Evolutionary conservation across 2,113 vertebrate species (phyloP), one percentile per base, ranked within the genome.

Genomic region (Psephotus haematonotus): DNA sequence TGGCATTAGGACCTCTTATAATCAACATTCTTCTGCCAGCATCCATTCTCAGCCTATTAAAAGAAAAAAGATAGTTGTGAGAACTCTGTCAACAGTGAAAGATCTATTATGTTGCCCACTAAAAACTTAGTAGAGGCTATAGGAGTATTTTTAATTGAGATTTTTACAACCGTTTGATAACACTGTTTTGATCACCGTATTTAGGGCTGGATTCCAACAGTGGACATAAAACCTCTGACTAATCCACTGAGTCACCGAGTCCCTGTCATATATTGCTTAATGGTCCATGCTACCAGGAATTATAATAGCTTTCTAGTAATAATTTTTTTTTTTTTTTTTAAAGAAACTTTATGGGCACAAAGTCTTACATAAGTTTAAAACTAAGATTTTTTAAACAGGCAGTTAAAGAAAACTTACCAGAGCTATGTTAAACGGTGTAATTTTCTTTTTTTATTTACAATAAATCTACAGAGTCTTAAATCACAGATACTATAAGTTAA

Each of bases 141-240:
- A 97, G 96, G 97, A 98, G 90, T 97, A 97, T 97, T 98, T 98
- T 98, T 98, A 98, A 98, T 98, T 97, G 98, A 97, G 95, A 97
- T 98, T 98, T 98, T 98, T 98, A 98, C 95, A 98, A 96, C 98
- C 97, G 5, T 98, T 98, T 98, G 96, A 98, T 98, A 98, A 98
- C 98, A 97, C 79, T 97, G 96, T 98, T 98, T 98, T 98, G 98
- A 98, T 98, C 97, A 97, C 96, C 65, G 60, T 97, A 96, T 96
- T 97, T 98, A 98, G 98, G 98, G 98, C 97, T 97, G 84, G 82
- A 97, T 98, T 98, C 98, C 98, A 98, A 96, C 90, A 96, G 94
- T 98, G 93, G 94, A 97, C 82, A 98, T 98, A 98, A 98, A 98
- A 97, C 90, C 94, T 98, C 96, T 97, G 97, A 98, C 98, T 98